phyloP scores from a whole-genome alignment of 2,888 invertebrate species.

The Eudasyphora cyanicolor region DNA sequence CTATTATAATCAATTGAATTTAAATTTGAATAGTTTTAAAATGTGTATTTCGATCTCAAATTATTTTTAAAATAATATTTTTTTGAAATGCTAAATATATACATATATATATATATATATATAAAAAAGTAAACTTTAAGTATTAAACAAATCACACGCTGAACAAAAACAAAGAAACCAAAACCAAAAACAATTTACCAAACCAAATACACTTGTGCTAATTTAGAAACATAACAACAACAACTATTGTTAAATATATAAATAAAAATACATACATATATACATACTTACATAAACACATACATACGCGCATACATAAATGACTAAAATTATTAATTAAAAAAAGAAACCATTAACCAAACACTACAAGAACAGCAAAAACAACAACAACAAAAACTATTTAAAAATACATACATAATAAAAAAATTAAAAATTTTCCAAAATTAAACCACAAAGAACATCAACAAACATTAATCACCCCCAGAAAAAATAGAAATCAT shows the following conservation, averaged over 20 bases:
- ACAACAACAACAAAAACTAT: constrained; percentile 28
- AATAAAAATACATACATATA: constrained; percentile 37
- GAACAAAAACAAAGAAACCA: constrained; percentile 50
- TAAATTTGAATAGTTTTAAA: no score
- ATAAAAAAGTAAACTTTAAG: constrained; percentile 34
- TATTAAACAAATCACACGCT: constrained; percentile 59
- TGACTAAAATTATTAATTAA: constrained; percentile 36
- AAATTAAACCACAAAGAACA: constrained; percentile 32
- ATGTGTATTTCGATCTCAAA: no score
- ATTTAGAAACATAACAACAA: constrained; percentile 55
- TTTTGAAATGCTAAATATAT: no score
- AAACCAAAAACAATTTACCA: constrained; percentile 1
- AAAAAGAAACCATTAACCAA: neutral
- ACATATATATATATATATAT: no score
- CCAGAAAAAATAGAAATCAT: constrained; percentile 23
- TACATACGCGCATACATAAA: constrained; percentile 29
- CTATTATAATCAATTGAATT: no score
- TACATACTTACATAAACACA: constrained; percentile 36
- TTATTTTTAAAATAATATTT: no score
- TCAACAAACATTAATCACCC: constrained; percentile 4
- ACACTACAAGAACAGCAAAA: neutral
- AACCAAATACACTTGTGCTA: constrained; percentile 60
- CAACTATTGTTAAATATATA: constrained; percentile 68
- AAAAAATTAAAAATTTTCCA: constrained; percentile 39
- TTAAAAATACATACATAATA: constrained; percentile 46